Percentiles rank a stretch among this genome's conserved stretches.
Evolutionary conservation across 2,888 invertebrate genomes (phyloP).

Genomic region (Drosophila pegasa): DNA sequence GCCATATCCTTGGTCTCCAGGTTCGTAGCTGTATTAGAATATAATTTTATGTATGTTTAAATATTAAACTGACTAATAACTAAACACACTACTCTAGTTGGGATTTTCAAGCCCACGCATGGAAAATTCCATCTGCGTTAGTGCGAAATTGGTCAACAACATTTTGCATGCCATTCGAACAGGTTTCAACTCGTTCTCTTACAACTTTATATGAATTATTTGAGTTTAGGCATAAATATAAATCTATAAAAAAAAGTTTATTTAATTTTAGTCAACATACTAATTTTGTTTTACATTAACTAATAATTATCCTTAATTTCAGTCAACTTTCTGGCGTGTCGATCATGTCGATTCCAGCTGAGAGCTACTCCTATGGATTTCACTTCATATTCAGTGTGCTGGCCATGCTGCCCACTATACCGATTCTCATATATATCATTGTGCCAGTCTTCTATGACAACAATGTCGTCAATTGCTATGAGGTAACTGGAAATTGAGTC

Average conservation of each 20-base stretch:
- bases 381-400: slow-evolving; percentile 84
- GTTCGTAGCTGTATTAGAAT: slow-evolving; percentile 60
- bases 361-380: slow-evolving; percentile 86
- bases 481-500: slow-evolving; percentile 77
- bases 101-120: too few relatives aligned
- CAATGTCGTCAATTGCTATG: slow-evolving; percentile 85
- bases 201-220: too few relatives aligned
- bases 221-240: too few relatives aligned
- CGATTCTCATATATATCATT: slow-evolving; percentile 83
- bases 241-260: too few relatives aligned
- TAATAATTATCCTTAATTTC: background rate
- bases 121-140: too few relatives aligned
- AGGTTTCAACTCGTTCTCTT: too few relatives aligned
- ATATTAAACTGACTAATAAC: too few relatives aligned
- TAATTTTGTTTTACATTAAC: background rate
- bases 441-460: slow-evolving; percentile 86
- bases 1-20: slow-evolving; percentile 87
- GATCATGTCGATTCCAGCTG: slow-evolving; percentile 86
- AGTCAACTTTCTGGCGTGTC: slow-evolving; percentile 87
- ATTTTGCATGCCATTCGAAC: too few relatives aligned
- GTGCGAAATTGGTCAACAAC: too few relatives aligned
- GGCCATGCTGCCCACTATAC: slow-evolving; percentile 83
- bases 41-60: too few relatives aligned
- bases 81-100: too few relatives aligned
- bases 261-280: too few relatives aligned